A percentile compares a stretch with the other conserved stretches of the same genome.
Conservation (phyloP, 2,113 vertebrate species). For the Sphyrna mokarran region DNA sequence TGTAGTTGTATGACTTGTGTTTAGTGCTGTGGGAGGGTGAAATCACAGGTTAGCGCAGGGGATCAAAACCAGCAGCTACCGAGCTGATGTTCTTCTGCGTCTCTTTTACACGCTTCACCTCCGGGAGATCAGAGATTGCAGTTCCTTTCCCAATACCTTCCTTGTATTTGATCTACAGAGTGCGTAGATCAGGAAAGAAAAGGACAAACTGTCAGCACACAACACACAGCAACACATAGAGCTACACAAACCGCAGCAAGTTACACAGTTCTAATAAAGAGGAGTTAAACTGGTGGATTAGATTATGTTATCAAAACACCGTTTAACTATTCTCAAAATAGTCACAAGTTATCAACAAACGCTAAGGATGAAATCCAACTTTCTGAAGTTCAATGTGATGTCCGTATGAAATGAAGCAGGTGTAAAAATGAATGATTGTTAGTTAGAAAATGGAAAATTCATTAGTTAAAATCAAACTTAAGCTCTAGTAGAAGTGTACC, state of each 20-base stretch:
- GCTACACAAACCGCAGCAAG: conserved; percentile 15
- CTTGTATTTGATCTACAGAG: conserved; percentile 58
- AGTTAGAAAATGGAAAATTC: neutral
- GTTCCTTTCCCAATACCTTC: conserved; percentile 77
- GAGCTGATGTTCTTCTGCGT: conserved; percentile 86
- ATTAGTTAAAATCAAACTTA: neutral
- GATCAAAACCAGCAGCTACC: neutral
- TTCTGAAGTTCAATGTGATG: neutral
- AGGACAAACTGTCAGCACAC: conserved; percentile 15
- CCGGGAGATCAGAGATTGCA: conserved; percentile 83
- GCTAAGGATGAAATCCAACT: neutral
- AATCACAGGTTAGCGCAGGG: neutral
- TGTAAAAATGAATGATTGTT: neutral
- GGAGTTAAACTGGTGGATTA: neutral
- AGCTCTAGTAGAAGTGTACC: neutral
- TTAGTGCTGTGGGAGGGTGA: neutral
- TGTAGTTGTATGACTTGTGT: neutral
- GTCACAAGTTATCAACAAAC: neutral
- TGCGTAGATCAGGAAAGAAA: neutral
- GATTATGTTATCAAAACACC: neutral
- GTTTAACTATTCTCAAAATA: neutral
- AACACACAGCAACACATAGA: neutral
- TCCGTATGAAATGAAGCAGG: neutral
- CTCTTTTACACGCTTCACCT: conserved; percentile 90
- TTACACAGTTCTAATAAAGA: neutral